Evolutionary conservation across 2,797 vertebrate species (phyloP).

Genomic region (Sebastes oblongus): DNA sequence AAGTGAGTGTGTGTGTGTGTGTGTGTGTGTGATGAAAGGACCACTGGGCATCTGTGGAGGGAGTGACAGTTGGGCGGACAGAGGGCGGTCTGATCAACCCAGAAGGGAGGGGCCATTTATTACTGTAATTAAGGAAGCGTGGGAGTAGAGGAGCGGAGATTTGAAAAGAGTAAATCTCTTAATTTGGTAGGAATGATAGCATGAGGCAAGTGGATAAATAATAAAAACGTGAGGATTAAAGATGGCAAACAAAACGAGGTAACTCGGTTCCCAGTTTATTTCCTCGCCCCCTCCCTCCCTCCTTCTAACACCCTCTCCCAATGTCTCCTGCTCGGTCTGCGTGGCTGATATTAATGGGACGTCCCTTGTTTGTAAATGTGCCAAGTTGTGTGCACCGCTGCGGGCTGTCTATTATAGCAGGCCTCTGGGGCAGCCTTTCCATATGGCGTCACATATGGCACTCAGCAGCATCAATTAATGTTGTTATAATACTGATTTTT

Average conservation of each 20-base stretch:
- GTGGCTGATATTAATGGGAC: conserved; percentile 83
- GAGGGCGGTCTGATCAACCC: conserved; percentile 63
- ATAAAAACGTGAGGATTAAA: not conserved
- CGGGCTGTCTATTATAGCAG: conserved; percentile 85
- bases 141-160: conserved; percentile 9
- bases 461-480: conserved; percentile 89
- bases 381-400: conserved; percentile 84
- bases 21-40: conserved; percentile 42
- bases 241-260: conserved; percentile 30
- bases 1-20: conserved; percentile 14
- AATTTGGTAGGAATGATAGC: not conserved
- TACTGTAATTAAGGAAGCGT: conserved; percentile 69
- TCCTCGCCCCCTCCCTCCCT: not conserved
- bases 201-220: not conserved
- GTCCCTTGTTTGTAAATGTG: conserved; percentile 87
- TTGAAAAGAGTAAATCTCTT: not conserved
- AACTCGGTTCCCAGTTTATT: conserved; percentile 17
- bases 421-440: conserved; percentile 83
- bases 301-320: conserved; percentile 38
- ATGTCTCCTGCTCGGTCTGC: conserved; percentile 69
- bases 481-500: conserved; percentile 87
- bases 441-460: conserved; percentile 87
- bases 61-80: conserved; percentile 69
- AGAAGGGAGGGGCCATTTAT: conserved; percentile 63
- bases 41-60: conserved; percentile 56